Evolutionary conservation across 2,888 invertebrate genomes (phyloP).

Genomic region (Ectropis crepuscularia): DNA sequence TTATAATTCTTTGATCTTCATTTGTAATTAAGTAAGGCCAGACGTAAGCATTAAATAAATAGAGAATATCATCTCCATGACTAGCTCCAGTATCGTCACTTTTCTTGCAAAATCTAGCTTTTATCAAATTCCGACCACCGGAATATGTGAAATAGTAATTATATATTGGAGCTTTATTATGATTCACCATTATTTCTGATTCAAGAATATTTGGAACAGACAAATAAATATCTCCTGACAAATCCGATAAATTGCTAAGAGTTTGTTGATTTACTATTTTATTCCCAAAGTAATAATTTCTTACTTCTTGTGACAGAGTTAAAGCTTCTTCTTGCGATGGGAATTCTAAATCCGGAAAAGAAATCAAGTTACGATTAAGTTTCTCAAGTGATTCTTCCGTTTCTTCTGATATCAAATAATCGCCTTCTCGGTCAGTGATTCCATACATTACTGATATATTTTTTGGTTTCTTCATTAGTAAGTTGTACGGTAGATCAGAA

Average conservation of each 20-base stretch:
- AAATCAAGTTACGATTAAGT: constrained; percentile 12
- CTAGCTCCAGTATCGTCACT: constrained; percentile 60
- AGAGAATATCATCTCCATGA: constrained; percentile 72
- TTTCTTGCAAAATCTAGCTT: constrained; percentile 54
- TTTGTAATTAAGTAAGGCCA: constrained; percentile 61
- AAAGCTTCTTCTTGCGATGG: constrained; percentile 58
- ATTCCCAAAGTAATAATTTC: constrained; percentile 74
- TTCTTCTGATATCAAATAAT: constrained; percentile 51
- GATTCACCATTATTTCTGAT: constrained; percentile 52
- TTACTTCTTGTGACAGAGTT: constrained; percentile 52
- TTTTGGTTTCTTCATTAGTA: constrained; percentile 56
- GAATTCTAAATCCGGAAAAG: constrained; percentile 47
- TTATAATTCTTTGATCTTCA: constrained; percentile 60
- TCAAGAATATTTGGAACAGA: constrained; percentile 72
- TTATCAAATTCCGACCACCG: constrained; percentile 66
- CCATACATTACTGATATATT: constrained; percentile 62
- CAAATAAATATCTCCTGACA: constrained; percentile 72
- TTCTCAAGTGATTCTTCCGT: constrained; percentile 44
- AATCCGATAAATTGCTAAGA: constrained; percentile 62
- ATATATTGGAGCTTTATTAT: constrained; percentile 56
- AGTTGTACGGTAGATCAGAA: constrained; percentile 67
- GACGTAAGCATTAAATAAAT: constrained; percentile 63
- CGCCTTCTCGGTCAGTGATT: constrained; percentile 67
- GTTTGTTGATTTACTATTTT: constrained; percentile 69
- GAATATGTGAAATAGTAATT: constrained; percentile 72